Base-by-base conservation (phyloP, 2,888 invertebrate genomes). In the Synergus gifuensis region DNA sequence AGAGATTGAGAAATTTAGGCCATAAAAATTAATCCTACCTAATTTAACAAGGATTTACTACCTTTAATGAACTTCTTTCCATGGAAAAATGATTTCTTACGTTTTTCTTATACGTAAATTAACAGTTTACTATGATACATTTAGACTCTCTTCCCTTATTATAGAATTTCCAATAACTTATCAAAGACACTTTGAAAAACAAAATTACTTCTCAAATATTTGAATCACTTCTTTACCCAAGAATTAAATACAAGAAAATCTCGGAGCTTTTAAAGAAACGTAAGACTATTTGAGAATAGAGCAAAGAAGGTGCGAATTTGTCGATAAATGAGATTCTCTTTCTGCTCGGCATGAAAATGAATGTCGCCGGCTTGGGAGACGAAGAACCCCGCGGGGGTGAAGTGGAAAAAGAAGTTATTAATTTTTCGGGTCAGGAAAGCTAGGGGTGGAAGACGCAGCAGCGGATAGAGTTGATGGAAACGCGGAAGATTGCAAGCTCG, bases 341-440 rank as follows among this genome's bases (percentile, higher is more conserved):
- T 78, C 67, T 69, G 28, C 73, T 44, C 58, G 40, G 46, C 64
- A 40, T 63, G 40, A 73, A 69, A 62, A 60, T 46, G 58, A 49
- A 67, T 46, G 22, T 40, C n/a, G 40, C 18, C 40, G 60, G 76
- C 77, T 22, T 28, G 63, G 49, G 73, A 58, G 36, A 54, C 40
- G 54, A 18, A 54, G 40, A 54, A 36, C 36, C 2, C n/a, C 77
- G 76, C 66, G 76, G 76, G 81, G 76, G 81, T 67, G 82, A 80
- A 73, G 73, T 73, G 54, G 81, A 79, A 73, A 63, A 77, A 83
- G 81, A 83, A 85, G 84, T 84, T 83, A 83, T 82, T 84, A 85
- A 85, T 84, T 82, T 84, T 81, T 82, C 63, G 79, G 54, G 77
- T 81, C 81, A 73, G 77, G 62, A 49, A 63, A 62, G 76, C 22